Evolutionary conservation across 2,797 vertebrate genomes (phyloP).

Genomic region (Silurus lanzhouensis): DNA sequence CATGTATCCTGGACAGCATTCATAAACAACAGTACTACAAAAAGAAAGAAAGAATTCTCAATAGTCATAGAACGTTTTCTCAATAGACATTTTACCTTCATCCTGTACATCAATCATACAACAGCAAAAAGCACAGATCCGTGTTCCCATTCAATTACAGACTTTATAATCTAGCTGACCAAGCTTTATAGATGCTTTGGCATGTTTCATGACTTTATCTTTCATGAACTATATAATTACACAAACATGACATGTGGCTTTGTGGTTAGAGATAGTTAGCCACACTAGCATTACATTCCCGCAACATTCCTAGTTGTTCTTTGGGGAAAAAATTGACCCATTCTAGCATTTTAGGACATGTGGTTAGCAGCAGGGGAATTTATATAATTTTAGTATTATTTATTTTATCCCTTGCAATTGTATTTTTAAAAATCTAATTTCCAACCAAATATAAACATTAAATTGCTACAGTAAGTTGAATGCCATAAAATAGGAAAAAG

Average conservation of each 20-base stretch:
- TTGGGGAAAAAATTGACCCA: conserved; percentile 62
- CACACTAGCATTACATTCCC: conserved; percentile 52
- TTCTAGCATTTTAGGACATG: conserved; percentile 34
- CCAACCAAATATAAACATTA: conserved; percentile 45
- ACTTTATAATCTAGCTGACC: conserved; percentile 43
- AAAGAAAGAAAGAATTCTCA: background rate
- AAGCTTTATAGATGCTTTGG: conserved; percentile 45
- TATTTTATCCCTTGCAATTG: conserved; percentile 13
- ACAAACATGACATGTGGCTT: conserved; percentile 61
- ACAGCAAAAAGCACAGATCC: background rate
- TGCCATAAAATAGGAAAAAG: background rate
- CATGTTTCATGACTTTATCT: conserved; percentile 51
- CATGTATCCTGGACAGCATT: conserved; percentile 98
- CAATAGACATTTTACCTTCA: background rate
- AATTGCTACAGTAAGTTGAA: background rate
- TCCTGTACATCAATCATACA: background rate
- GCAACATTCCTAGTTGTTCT: conserved; percentile 58
- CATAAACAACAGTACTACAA: conserved; percentile 87
- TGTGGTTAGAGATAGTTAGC: conserved; percentile 51
- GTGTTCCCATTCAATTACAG: background rate
- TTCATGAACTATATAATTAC: conserved; percentile 59
- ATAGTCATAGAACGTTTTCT: background rate
- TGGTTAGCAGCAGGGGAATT: conserved; percentile 59
- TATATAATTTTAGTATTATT: background rate
- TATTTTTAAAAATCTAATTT: conserved; percentile 51